Percentiles rank a stretch among this genome's conserved stretches.
phyloP scores from a whole-genome alignment of 2,888 invertebrate genomes.

The Ptychoptera contaminata region DNA sequence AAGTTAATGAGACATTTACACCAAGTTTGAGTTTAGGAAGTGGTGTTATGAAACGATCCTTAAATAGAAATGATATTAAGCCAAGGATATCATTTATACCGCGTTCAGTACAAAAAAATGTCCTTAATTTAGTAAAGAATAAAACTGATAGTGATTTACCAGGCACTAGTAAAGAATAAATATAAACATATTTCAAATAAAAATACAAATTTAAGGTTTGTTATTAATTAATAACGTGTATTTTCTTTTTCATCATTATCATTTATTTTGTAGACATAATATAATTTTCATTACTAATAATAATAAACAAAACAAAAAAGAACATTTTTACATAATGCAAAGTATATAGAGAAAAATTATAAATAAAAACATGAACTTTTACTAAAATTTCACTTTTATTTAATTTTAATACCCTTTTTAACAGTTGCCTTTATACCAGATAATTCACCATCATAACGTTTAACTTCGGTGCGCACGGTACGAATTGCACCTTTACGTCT shows the following conservation, averaged over 20 bases:
- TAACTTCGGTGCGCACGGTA: slow-evolving; percentile 62
- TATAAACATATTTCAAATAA: background rate
- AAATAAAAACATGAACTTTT: background rate
- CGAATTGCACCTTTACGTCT: slow-evolving; percentile 87
- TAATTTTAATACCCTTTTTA: slow-evolving; percentile 79
- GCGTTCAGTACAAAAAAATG: slow-evolving; percentile 11
- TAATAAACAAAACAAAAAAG: background rate
- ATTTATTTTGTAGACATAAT: no score
- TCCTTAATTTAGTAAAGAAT: background rate
- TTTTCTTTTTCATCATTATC: no score
- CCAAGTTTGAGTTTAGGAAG: slow-evolving; percentile 15
- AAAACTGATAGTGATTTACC: background rate
- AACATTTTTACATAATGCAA: background rate
- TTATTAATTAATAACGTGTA: no score
- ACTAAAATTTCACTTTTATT: slow-evolving; percentile 28
- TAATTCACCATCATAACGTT: slow-evolving; percentile 78
- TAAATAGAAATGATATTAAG: slow-evolving; percentile 6
- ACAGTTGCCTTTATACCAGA: slow-evolving; percentile 87
- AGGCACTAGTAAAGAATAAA: background rate
- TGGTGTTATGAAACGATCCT: slow-evolving; percentile 11
- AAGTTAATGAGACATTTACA: slow-evolving; percentile 10
- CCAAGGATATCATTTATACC: slow-evolving; percentile 14
- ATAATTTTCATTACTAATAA: background rate
- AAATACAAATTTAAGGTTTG: background rate
- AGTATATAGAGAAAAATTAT: background rate